These are phyloP conservation scores for Leptoclinus maculatus DNA, from an alignment of 2,797 vertebrate genomes.

Conservation along the genomic window DNA sequence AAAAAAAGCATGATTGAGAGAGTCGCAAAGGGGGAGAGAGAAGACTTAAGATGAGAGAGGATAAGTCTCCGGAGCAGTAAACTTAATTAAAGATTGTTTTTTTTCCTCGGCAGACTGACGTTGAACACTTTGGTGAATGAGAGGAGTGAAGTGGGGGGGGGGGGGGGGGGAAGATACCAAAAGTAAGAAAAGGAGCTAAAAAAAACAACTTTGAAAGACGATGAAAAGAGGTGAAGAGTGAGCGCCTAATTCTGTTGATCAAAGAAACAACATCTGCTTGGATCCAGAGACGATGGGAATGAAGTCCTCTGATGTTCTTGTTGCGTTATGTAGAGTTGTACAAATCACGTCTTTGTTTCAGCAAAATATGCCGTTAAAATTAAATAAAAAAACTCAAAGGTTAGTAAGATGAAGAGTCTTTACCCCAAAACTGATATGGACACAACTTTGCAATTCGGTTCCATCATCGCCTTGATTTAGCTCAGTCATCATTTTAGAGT, in stretches of 20 bases:
- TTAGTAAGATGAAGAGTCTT: not conserved
- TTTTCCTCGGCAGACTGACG: constrained; percentile 29
- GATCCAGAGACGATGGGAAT: not conserved
- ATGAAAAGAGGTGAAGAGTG: constrained; percentile 15
- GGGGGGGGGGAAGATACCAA: constrained; percentile 26
- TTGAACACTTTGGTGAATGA: constrained; percentile 35
- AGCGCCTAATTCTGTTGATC: not conserved
- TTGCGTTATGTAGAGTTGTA: too few relatives aligned
- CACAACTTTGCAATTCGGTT: not conserved
- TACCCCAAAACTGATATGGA: not conserved
- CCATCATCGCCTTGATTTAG: not conserved
- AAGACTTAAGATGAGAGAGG: constrained; percentile 19
- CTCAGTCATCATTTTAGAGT: too few relatives aligned
- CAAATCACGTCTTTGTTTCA: too few relatives aligned
- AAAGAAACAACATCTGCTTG: not conserved
- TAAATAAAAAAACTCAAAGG: too few relatives aligned
- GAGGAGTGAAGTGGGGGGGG: constrained; percentile 23
- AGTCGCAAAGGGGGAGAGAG: constrained; percentile 6
- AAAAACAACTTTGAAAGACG: not conserved
- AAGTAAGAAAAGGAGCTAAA: not conserved
- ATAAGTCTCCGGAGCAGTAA: constrained; percentile 58
- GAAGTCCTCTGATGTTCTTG: not conserved
- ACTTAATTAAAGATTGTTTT: constrained; percentile 64
- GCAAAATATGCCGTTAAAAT: too few relatives aligned
- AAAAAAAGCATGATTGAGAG: constrained; percentile 9